Evolutionary conservation across 2,888 invertebrate species (phyloP), one percentile per base, ranked within the genome.

Genomic region (Ochlodes sylvanus): DNA sequence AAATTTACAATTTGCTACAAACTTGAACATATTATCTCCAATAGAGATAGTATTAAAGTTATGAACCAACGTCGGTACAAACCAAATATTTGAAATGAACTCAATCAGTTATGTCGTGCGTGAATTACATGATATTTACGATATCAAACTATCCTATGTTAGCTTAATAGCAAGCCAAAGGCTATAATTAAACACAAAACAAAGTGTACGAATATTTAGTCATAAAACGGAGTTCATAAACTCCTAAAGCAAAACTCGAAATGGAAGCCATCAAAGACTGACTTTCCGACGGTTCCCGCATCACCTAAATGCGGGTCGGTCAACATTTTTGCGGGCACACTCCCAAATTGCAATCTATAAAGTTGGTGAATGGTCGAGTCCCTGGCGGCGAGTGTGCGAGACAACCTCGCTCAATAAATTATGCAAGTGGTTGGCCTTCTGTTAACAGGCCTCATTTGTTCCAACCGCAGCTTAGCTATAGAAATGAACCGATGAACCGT

Each of bases 401-500:
- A 73, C 71, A 71, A 67, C 73, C 76, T 74, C 72, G 74, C 73
- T 79, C 80, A 74, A 85, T 88, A 86, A 84, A 86, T 87, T 84
- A 87, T 84, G 81, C 82, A 80, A 85, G 82, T 81, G 78, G 79
- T 78, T 80, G 83, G 83, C 85, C 85, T 81, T 79, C 79, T 75
- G 83, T 83, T 87, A 87, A 88, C 85, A 85, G 85, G 85, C 75
- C 75, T 81, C 84, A 85, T 88, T 89, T 88, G 83, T 86, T 82
- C 80, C 75, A 72, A 72, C 73, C 76, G 70, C 73, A 72, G 72
- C 65, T 60, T 52, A 52, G 66, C 58, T 66, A 55, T 66, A 75
- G 77, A 75, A 78, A 79, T 77, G 78, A 71, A 76, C 71, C 78
- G 60, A 60, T 66, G 44, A 66, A 66, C 66, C 60, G 21, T 50